Evolutionary conservation across 1,140 invertebrate genomes (phyloP), one percentile per base, ranked within the genome.

Genomic region (Xylocopa sonorina): DNA sequence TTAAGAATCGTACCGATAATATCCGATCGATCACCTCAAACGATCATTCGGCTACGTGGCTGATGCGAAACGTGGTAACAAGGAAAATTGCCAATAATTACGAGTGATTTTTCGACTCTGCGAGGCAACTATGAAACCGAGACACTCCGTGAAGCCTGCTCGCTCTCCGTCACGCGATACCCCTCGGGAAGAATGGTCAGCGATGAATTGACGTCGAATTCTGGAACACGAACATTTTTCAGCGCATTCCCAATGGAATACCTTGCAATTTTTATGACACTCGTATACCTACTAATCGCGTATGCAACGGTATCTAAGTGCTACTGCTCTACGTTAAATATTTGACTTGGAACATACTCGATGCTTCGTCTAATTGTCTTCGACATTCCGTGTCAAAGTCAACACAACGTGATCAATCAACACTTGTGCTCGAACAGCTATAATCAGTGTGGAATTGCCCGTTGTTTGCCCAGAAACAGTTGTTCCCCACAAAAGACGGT

Each of bases 391-490:
- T n/a, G n/a, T n/a, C n/a, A n/a, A n/a, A n/a, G n/a, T n/a, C n/a
- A n/a, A n/a, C n/a, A n/a, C n/a, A n/a, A n/a, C 24, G 24, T 53
- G 14, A 46, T 46, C 12, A 46, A 46, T 14, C 43, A 14, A 14
- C 43, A 14, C n/a, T 21, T 50, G 21, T 50, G n/a, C 48, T 21
- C 21, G n/a, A 58, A 18, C 43, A 53, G 78, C 57, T 67, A 78
- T 82, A 84, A 79, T 62, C 21, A 29, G 1, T 29, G 27, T 51
- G 41, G 27, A 58, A 60, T 51, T 14, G 43, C 32, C 16, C 29
- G 64, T 81, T 76, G 78, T 84, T 77, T 71, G 41, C 41, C 38
- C 32, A 38, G 71, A 73, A 81, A 51, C 58, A 51, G 53, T 60
- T 51, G 18, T 3, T 38, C 41, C 18, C n/a, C 38, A 64, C 62